Evolutionary conservation across 2,888 invertebrate species (phyloP).

Genomic region (Thecophora atra): DNA sequence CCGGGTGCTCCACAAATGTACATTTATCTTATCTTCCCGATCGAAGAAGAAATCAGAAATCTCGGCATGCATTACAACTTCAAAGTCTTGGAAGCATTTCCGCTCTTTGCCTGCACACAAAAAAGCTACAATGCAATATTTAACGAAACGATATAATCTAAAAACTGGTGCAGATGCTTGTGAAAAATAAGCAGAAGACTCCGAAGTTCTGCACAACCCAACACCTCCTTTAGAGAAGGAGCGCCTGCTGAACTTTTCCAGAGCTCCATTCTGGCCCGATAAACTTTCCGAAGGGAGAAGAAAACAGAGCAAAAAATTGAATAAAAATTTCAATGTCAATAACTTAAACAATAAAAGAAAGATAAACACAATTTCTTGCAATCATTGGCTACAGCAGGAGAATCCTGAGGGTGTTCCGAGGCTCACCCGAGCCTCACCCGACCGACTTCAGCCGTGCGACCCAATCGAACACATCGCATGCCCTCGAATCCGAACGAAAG

Average conservation of each 20-base stretch:
- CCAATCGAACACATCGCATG: slow-evolving; percentile 21
- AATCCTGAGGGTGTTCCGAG: slow-evolving; percentile 11
- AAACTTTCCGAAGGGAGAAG: neutral
- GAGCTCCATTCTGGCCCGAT: neutral
- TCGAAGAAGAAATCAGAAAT: neutral
- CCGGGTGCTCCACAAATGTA: no score
- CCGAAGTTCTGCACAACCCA: neutral
- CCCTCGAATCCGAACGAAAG: slow-evolving; percentile 32
- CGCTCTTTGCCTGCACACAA: slow-evolving; percentile 12
- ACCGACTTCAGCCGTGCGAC: neutral
- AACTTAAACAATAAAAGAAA: slow-evolving; percentile 48
- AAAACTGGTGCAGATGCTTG: no score
- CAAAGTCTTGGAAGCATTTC: neutral
- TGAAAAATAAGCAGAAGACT: no score
- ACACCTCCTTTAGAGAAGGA: neutral
- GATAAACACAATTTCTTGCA: slow-evolving; percentile 42
- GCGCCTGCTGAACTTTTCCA: slow-evolving; percentile 3
- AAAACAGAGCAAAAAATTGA: slow-evolving; percentile 41
- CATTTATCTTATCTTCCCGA: no score
- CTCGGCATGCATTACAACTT: neutral
- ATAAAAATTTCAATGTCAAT: slow-evolving; percentile 48
- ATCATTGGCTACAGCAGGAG: slow-evolving; percentile 17
- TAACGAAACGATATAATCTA: no score
- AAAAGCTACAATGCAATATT: neutral
- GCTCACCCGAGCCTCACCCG: slow-evolving; percentile 6